phyloP scores from a whole-genome alignment of 2,888 invertebrate species.

The Eupithecia subfuscata region DNA sequence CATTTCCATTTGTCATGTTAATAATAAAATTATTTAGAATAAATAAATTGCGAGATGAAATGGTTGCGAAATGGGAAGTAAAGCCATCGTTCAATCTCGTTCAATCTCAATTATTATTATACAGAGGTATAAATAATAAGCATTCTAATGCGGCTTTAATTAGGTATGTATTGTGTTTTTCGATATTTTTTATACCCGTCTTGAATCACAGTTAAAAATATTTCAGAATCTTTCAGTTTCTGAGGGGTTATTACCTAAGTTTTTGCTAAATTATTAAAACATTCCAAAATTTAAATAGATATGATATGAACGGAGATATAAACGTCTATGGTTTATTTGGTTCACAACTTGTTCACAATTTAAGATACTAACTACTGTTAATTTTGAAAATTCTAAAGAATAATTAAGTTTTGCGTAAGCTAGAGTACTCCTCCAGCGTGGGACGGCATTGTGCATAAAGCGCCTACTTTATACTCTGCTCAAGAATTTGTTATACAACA shows the following conservation, averaged over 20 bases:
- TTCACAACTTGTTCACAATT: no score
- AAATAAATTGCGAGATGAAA: no score
- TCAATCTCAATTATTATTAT: no score
- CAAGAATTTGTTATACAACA: constrained; percentile 68
- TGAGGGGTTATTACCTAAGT: not conserved
- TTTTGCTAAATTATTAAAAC: not conserved
- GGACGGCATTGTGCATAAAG: constrained; percentile 62
- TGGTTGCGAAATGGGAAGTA: no score
- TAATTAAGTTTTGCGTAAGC: constrained; percentile 74
- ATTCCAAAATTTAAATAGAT: no score
- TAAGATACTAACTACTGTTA: constrained; percentile 58
- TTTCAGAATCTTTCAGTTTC: not conserved
- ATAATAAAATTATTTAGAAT: not conserved
- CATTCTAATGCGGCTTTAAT: not conserved
- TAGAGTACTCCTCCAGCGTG: constrained; percentile 49
- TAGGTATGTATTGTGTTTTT: not conserved
- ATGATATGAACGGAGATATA: no score
- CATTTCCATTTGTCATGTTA: not conserved
- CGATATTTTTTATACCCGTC: not conserved
- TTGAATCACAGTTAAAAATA: not conserved
- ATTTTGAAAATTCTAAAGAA: constrained; percentile 60
- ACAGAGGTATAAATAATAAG: no score
- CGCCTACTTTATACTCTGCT: constrained; percentile 47
- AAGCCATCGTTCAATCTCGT: no score
- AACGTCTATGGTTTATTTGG: no score